Evolutionary conservation across 2,888 invertebrate genomes (phyloP).

Genomic region (Protula sp.): DNA sequence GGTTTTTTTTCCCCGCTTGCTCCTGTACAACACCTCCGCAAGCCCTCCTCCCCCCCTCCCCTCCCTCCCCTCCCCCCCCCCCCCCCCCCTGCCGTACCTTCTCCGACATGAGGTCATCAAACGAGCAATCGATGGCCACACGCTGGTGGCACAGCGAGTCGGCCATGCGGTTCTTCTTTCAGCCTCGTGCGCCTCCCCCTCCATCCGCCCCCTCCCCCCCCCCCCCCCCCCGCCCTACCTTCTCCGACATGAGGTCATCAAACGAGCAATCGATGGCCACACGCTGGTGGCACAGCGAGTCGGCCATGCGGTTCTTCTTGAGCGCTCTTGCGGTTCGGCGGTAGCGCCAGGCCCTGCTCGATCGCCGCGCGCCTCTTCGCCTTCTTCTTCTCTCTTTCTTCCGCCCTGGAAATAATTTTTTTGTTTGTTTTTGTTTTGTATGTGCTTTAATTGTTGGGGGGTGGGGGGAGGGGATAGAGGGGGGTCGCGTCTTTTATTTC

Average conservation of each 20-base stretch:
- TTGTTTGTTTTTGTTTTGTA: background rate
- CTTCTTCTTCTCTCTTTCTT: constrained; percentile 53
- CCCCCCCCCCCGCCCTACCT: too few species aligned
- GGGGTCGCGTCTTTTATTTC: too few species aligned
- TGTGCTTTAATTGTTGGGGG: too few species aligned
- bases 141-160: constrained; percentile 65
- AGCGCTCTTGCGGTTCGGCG: constrained; percentile 73
- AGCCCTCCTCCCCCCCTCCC: too few species aligned
- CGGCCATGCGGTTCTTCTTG: constrained; percentile 62
- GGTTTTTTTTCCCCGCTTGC: too few species aligned
- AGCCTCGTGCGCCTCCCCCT: constrained; percentile 77
- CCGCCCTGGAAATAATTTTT: constrained; percentile 1
- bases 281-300: constrained; percentile 65
- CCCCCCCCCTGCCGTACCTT: too few species aligned
- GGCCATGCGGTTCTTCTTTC: constrained; percentile 63
- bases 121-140: constrained; percentile 83
- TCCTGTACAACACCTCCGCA: too few species aligned
- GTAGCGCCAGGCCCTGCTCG: constrained; percentile 56
- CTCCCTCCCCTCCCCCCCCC: too few species aligned
- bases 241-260: constrained; percentile 82
- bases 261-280: constrained; percentile 87
- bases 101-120: constrained; percentile 84
- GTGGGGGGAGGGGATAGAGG: too few species aligned
- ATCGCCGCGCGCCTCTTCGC: constrained; percentile 67
- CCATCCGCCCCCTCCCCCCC: too few species aligned